Conservation (phyloP, 2,888 invertebrate species). For the Drosophila engyochracea region DNA sequence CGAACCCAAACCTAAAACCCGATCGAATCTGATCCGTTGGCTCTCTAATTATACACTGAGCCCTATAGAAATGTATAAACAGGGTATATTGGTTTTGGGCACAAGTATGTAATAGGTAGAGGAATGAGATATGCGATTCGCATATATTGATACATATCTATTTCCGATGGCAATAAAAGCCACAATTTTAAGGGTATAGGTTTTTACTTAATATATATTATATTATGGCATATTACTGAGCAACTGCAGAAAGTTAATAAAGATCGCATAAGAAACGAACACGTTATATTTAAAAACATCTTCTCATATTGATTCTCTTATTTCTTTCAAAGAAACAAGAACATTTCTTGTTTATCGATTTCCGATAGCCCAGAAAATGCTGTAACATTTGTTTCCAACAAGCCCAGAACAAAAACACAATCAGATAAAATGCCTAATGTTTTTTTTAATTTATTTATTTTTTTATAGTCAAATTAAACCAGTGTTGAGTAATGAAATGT, state of each 20-base stretch:
- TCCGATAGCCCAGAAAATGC: neutral
- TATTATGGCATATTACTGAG: neutral
- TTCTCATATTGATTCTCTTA: neutral
- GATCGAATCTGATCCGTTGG: neutral
- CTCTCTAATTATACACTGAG: neutral
- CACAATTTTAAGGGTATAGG: neutral
- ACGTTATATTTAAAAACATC: neutral
- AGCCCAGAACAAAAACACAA: neutral
- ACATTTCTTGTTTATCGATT: neutral
- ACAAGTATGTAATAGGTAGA: neutral
- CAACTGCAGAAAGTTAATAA: neutral
- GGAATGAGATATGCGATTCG: neutral
- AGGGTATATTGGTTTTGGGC: neutral
- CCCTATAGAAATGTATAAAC: neutral
- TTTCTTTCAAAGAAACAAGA: neutral
- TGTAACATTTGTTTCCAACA: no score
- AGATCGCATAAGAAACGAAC: neutral
- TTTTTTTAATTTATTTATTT: neutral
- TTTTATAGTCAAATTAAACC: neutral
- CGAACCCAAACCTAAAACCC: slow-evolving; percentile 1
- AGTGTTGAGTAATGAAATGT: neutral
- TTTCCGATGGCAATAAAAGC: neutral
- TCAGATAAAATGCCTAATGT: neutral
- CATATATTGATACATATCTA: neutral
- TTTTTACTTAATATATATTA: no score